phyloP scores from a whole-genome alignment of 2,888 invertebrate genomes.

The Plusia festucae region DNA sequence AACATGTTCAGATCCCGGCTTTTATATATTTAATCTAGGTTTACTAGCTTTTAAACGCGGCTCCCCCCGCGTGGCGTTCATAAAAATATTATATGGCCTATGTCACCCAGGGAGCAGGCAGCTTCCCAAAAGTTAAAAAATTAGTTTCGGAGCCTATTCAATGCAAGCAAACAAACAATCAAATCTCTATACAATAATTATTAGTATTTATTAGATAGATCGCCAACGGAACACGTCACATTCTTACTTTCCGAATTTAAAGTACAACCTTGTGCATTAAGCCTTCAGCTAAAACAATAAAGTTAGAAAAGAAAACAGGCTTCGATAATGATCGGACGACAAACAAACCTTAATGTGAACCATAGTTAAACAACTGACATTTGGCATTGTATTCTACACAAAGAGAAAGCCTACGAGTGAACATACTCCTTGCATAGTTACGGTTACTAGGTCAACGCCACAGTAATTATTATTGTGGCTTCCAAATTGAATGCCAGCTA shows the following conservation, averaged over 20 bases:
- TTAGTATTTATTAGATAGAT: too few relatives aligned
- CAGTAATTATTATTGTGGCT: slow-evolving; percentile 41
- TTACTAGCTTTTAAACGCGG: too few relatives aligned
- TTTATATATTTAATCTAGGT: background rate
- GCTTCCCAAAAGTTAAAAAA: too few relatives aligned
- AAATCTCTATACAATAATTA: too few relatives aligned
- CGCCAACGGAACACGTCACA: background rate
- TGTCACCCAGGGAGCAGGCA: too few relatives aligned
- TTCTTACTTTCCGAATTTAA: background rate
- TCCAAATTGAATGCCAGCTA: slow-evolving; percentile 22
- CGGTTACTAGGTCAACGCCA: slow-evolving; percentile 42
- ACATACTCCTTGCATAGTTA: slow-evolving; percentile 21
- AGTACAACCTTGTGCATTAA: background rate
- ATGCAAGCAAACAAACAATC: too few relatives aligned
- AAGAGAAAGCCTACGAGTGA: slow-evolving; percentile 39
- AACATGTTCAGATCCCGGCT: too few relatives aligned
- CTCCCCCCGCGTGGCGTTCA: too few relatives aligned
- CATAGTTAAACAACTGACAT: background rate
- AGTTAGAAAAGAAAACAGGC: background rate
- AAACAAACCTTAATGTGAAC: slow-evolving; percentile 1
- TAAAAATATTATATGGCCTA: too few relatives aligned
- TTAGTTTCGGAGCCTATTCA: too few relatives aligned
- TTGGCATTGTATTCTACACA: slow-evolving; percentile 4
- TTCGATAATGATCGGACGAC: background rate
- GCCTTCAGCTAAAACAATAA: background rate